Conservation (phyloP, 1,140 invertebrate species). For the Bombus vancouverensis region DNA sequence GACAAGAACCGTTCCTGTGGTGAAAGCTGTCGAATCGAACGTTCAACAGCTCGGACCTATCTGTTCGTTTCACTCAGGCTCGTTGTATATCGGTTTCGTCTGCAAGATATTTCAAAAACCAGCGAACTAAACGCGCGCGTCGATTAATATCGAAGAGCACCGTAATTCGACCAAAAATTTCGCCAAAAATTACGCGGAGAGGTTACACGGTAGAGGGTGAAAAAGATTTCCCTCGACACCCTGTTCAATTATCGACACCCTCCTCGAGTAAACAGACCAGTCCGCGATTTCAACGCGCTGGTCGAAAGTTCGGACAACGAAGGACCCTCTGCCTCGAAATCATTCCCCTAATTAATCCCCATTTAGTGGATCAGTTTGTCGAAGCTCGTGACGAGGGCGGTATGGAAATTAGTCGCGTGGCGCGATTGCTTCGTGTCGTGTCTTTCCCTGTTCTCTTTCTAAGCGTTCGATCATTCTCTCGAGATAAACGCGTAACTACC, state of each 20-base stretch:
- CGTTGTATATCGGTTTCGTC: no score
- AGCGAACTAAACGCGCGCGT: no score
- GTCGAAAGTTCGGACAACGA: slow-evolving; percentile 17
- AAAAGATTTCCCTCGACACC: background rate
- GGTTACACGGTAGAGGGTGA: no score
- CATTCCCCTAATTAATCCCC: slow-evolving; percentile 75
- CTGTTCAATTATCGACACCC: slow-evolving; percentile 44
- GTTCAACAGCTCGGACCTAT: no score
- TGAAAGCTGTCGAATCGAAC: no score
- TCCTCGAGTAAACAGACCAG: slow-evolving; percentile 25
- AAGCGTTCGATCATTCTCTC: background rate
- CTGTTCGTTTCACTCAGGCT: no score
- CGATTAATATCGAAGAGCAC: no score
- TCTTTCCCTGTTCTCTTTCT: background rate
- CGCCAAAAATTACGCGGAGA: no score
- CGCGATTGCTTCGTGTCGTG: slow-evolving; percentile 12
- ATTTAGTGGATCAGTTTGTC: slow-evolving; percentile 75
- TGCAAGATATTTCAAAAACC: no score
- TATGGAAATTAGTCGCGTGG: slow-evolving; percentile 42
- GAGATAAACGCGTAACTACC: background rate
- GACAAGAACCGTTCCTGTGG: no score
- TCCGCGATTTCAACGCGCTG: slow-evolving; percentile 8
- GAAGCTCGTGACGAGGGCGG: slow-evolving; percentile 46
- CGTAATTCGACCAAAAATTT: no score
- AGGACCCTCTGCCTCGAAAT: slow-evolving; percentile 53